These are phyloP conservation scores for Solenopsis invicta DNA, from an alignment of 1,140 invertebrate species.

Conservation along the genomic window DNA sequence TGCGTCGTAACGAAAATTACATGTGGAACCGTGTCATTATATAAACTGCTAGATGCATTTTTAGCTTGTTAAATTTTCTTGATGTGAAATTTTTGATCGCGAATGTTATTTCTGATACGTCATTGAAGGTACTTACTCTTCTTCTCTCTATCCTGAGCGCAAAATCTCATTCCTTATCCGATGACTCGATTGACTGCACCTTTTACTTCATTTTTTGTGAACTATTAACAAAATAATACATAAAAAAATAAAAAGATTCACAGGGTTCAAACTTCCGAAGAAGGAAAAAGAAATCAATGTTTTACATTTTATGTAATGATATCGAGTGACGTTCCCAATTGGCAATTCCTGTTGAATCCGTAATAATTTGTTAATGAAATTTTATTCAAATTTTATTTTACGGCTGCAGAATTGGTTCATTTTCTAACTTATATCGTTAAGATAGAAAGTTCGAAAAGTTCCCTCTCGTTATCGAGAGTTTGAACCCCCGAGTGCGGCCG, in stretches of 20 bases:
- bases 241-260: conserved; percentile 18
- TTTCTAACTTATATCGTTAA: conserved; percentile 30
- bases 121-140: conserved; percentile 38
- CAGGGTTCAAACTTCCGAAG: conserved; percentile 3
- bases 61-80: conserved; percentile 4
- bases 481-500: conserved; percentile 25
- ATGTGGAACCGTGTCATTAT: neutral
- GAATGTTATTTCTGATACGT: conserved; percentile 13
- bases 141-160: neutral
- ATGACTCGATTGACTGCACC: neutral
- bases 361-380: conserved; percentile 36
- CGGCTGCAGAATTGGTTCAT: neutral
- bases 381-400: conserved; percentile 29
- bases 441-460: conserved; percentile 37
- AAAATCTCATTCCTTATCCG: conserved; percentile 22
- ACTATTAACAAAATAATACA: neutral
- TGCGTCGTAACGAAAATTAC: conserved; percentile 13
- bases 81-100: neutral
- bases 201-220: neutral
- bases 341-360: neutral
- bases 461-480: conserved; percentile 7
- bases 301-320: neutral
- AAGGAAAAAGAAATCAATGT: conserved; percentile 1
- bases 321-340: neutral
- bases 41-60: neutral